These are phyloP conservation scores for Tenebrio molitor DNA, from an alignment of 1,140 invertebrate species.

Conservation along the genomic window DNA sequence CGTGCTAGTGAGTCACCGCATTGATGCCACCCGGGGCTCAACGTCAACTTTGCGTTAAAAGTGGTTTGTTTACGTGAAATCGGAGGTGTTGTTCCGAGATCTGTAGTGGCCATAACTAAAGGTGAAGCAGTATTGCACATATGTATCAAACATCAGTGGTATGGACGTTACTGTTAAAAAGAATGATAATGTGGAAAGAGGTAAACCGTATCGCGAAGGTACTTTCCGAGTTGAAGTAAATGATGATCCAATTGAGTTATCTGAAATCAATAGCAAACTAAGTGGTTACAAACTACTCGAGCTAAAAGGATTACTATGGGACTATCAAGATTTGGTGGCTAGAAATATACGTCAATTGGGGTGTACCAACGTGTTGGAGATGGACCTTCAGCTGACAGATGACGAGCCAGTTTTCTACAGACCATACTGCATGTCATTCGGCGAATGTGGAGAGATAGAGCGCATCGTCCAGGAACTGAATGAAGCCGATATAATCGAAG, in stretches of 20 bases:
- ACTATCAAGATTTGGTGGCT: conserved; percentile 1
- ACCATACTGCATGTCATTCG: too few relatives aligned
- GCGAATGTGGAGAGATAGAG: not conserved
- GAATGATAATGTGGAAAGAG: not conserved
- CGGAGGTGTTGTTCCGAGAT: too few relatives aligned
- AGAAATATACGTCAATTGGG: conserved; percentile 5
- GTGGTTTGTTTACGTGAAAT: too few relatives aligned
- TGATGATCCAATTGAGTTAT: not conserved
- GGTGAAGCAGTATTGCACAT: not conserved
- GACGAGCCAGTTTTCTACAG: too few relatives aligned
- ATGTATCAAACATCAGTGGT: not conserved
- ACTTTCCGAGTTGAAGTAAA: not conserved
- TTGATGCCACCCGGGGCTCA: too few relatives aligned
- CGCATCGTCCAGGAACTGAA: conserved; percentile 8
- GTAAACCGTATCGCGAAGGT: not conserved
- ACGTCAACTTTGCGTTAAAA: too few relatives aligned
- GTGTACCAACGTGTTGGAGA: not conserved
- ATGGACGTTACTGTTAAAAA: not conserved
- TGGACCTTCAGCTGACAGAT: too few relatives aligned
- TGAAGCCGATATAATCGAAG: too few relatives aligned
- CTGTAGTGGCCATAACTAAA: too few relatives aligned
- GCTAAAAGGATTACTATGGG: not conserved
- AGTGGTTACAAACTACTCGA: too few relatives aligned
- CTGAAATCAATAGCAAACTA: not conserved
- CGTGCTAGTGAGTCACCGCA: too few relatives aligned